A percentile compares a stretch with the other conserved stretches of the same genome.
Evolutionary conservation across 2,113 vertebrate genomes (phyloP).

Genomic region (Sinocyclocheilus grahami): DNA sequence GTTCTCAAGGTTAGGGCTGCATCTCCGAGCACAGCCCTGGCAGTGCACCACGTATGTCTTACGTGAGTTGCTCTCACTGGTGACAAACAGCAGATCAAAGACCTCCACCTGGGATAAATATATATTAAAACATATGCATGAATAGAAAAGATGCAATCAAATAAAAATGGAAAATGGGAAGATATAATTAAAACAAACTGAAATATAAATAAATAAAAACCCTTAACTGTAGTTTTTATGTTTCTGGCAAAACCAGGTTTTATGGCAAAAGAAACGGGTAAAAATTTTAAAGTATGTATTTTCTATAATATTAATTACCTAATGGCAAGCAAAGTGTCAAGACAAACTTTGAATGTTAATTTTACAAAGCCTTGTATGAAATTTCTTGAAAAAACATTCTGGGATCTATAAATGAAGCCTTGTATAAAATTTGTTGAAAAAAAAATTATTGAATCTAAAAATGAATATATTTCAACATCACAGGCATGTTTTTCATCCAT

Average conservation of each 20-base stretch:
- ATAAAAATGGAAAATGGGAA: background rate
- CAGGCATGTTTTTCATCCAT: background rate
- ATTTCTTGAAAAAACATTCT: background rate
- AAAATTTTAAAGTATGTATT: no score
- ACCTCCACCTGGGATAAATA: slow-evolving; percentile 87
- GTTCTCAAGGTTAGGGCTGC: slow-evolving; percentile 89
- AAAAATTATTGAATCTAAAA: background rate
- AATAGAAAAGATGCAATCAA: background rate
- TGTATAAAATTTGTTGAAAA: background rate
- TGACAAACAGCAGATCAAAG: slow-evolving; percentile 97
- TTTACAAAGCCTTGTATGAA: background rate
- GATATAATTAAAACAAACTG: background rate
- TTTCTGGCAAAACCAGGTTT: no score
- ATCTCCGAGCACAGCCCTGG: slow-evolving; percentile 96
- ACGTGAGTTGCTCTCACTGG: slow-evolving; percentile 91
- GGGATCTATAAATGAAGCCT: background rate
- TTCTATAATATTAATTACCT: no score
- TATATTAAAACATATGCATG: background rate
- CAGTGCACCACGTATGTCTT: slow-evolving; percentile 96
- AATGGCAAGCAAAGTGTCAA: no score
- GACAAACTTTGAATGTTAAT: no score
- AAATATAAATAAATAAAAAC: background rate
- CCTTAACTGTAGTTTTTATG: background rate
- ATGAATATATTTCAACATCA: background rate
- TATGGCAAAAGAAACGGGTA: no score